Evolutionary conservation across 1,140 invertebrate species (phyloP).

Genomic region (Dolichoris vasculosae): DNA sequence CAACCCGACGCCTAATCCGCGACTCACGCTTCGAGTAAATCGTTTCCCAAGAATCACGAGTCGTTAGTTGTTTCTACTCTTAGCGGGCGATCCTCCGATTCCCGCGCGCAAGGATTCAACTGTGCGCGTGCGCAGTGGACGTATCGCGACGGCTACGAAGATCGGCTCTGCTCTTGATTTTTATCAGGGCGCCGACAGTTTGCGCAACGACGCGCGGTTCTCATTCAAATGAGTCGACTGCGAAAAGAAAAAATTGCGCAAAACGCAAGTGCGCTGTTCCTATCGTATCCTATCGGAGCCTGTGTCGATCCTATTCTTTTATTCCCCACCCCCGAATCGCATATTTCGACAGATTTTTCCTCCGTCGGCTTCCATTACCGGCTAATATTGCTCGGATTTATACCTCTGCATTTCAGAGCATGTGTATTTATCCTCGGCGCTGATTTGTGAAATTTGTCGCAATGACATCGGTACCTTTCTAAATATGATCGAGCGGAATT

Average conservation of each 20-base stretch:
- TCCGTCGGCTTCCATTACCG: not conserved
- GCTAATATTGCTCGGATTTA: not conserved
- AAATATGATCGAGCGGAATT: not conserved
- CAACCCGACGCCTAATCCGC: not conserved
- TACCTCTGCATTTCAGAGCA: not conserved
- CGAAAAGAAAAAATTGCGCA: slow-evolving; percentile 8
- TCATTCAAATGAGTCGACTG: not conserved
- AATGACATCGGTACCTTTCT: not conserved
- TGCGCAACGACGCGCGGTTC: not conserved
- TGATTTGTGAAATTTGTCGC: not conserved
- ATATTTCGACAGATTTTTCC: not conserved
- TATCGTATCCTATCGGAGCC: too few species aligned
- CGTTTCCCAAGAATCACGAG: not conserved
- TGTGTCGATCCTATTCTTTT: too few species aligned
- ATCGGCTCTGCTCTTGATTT: not conserved
- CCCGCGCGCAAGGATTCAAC: too few species aligned
- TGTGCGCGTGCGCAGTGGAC: not conserved
- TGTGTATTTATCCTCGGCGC: not conserved
- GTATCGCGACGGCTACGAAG: not conserved
- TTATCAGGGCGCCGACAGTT: not conserved
- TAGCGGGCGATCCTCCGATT: not conserved
- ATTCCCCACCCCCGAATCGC: not conserved
- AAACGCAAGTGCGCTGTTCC: not conserved
- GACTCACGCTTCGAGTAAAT: not conserved
- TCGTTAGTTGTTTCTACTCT: not conserved